Percentiles rank a stretch among this genome's conserved stretches.
Conservation (phyloP, 37 sponge, comb jelly and placozoan species). For the Theonella swinhoei region DNA sequence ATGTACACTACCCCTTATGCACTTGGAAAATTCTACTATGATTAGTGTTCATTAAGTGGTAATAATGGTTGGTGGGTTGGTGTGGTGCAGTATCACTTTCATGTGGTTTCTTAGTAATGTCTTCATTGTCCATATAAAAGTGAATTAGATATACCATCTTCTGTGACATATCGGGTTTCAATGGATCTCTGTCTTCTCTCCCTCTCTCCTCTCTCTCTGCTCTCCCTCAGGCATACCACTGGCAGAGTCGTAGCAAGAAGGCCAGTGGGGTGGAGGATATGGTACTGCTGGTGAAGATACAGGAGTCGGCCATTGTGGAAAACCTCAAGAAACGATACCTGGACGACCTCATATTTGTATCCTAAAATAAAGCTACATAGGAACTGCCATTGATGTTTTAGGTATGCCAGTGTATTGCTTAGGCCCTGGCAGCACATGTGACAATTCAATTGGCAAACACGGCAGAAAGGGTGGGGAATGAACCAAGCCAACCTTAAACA, state of each 20-base stretch:
- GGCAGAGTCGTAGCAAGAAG: constrained; percentile 91
- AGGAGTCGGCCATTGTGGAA: constrained; percentile 92
- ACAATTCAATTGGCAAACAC: no score
- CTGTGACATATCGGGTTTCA: background rate
- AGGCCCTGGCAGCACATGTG: background rate
- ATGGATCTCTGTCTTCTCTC: background rate
- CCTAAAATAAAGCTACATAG: no score
- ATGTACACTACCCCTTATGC: no score
- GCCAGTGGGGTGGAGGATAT: constrained; percentile 97
- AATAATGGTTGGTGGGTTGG: no score
- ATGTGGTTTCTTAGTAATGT: no score
- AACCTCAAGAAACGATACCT: constrained; percentile 93
- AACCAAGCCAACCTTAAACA: no score
- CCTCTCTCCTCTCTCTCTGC: background rate
- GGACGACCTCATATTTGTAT: constrained; percentile 97
- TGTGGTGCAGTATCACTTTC: no score
- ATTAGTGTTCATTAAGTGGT: no score
- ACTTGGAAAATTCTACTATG: no score
- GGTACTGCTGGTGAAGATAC: constrained; percentile 95
- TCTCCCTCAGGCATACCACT: constrained; percentile 77
- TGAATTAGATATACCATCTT: no score
- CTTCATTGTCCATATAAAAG: no score
- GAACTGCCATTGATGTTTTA: background rate
- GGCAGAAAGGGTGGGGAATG: no score
- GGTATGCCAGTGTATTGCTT: background rate